Evolutionary conservation across 2,797 vertebrate species (phyloP).

Genomic region (Hydrophis major): DNA sequence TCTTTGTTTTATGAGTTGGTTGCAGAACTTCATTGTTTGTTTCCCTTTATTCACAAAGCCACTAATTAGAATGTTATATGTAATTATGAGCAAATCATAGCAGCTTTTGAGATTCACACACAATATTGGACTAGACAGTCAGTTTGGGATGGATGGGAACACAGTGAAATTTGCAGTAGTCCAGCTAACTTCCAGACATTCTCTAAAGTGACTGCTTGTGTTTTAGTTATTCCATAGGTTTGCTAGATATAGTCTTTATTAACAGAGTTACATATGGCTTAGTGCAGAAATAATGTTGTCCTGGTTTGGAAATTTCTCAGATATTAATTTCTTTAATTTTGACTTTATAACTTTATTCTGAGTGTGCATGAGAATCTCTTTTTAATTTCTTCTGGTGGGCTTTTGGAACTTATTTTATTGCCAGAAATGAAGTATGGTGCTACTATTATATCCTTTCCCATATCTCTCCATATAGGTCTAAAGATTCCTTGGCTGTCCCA

Average conservation of each 20-base stretch:
- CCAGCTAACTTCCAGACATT: no score
- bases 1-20: not conserved
- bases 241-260: not conserved
- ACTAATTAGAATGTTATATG: not conserved
- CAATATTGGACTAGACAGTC: not conserved
- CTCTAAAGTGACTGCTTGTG: not conserved
- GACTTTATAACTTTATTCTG: not conserved
- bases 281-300: not conserved
- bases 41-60: not conserved
- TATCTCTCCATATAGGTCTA: not conserved
- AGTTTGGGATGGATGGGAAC: not conserved
- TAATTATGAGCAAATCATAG: not conserved
- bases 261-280: not conserved
- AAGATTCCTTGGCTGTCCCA: not conserved
- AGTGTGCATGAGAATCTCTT: not conserved
- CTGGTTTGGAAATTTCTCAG: not conserved
- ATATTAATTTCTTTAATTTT: not conserved
- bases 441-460: not conserved
- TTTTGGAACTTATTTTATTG: not conserved
- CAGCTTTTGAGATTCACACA: not conserved
- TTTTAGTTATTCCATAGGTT: not conserved
- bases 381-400: not conserved
- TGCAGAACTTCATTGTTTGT: not conserved
- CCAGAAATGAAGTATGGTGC: not conserved
- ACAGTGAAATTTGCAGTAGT: not conserved